Evolutionary conservation across 2,888 invertebrate genomes (phyloP).

Genomic region (Drosophila melanosoma): DNA sequence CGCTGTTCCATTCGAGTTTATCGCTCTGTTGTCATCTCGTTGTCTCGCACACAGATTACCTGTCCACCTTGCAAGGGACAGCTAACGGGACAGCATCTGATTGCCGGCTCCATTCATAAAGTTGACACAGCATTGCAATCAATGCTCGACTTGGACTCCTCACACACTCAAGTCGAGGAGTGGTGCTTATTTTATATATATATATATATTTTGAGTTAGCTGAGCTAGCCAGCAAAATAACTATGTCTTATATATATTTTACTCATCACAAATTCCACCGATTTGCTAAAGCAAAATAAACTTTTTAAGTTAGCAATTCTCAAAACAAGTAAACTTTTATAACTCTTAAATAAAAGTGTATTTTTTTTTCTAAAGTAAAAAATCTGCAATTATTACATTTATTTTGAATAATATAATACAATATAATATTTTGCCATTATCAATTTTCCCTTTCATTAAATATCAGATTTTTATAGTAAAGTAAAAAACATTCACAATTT

Average conservation of each 20-base stretch:
- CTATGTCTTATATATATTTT: background rate
- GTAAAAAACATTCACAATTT: background rate
- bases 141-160: slow-evolving; percentile 9
- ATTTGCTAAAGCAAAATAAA: background rate
- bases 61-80: slow-evolving; percentile 51
- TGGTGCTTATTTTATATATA: background rate
- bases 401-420: background rate
- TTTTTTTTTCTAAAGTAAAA: background rate
- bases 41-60: slow-evolving; percentile 61
- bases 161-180: slow-evolving; percentile 3
- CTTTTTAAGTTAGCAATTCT: background rate
- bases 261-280: background rate
- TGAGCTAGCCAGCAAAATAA: background rate
- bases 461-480: background rate
- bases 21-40: slow-evolving; percentile 69
- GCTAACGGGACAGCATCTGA: slow-evolving; percentile 32
- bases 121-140: slow-evolving; percentile 13
- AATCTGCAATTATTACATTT: background rate
- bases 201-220: background rate
- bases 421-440: background rate
- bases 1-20: slow-evolving; percentile 54
- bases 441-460: background rate
- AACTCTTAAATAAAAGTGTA: background rate
- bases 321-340: background rate
- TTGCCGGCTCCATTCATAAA: slow-evolving; percentile 36